A percentile compares a stretch with the other conserved stretches of the same genome.
Evolutionary conservation across 2,888 invertebrate genomes (phyloP).

Genomic region (Scaptomyza parva): DNA sequence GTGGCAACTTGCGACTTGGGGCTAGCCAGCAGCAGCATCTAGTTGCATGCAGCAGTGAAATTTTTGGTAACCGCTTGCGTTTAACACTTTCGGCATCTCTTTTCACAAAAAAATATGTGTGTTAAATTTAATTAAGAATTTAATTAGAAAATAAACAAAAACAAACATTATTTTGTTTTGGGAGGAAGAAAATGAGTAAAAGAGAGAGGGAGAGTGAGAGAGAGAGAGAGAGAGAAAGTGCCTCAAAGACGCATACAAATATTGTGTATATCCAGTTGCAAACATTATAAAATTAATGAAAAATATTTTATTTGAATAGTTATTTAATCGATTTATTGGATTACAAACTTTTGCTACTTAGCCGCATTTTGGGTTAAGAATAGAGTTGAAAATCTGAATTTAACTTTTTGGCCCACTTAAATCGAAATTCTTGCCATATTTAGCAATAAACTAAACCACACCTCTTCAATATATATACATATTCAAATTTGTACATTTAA

Average conservation of each 20-base stretch:
- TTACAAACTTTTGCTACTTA: too few species aligned
- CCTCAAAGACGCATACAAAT: neutral
- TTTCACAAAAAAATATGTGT: constrained; percentile 60
- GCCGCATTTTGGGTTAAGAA: too few species aligned
- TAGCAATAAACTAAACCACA: neutral
- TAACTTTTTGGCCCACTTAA: too few species aligned
- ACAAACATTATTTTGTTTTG: too few species aligned
- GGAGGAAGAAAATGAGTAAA: too few species aligned
- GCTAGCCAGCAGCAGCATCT: constrained; percentile 8
- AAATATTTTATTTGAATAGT: neutral
- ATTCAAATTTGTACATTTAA: constrained; percentile 16
- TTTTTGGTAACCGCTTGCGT: constrained; percentile 62
- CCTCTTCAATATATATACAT: constrained; percentile 20
- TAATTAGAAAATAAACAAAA: constrained; percentile 51
- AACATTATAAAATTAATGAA: too few species aligned
- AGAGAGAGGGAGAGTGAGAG: neutral
- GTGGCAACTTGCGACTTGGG: constrained; percentile 52
- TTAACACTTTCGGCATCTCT: constrained; percentile 51
- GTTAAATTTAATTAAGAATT: constrained; percentile 55
- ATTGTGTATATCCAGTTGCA: too few species aligned
- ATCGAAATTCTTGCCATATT: too few species aligned
- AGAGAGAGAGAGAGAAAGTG: neutral
- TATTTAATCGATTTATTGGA: neutral
- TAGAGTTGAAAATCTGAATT: too few species aligned
- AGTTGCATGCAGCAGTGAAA: constrained; percentile 37